Conservation (phyloP, 2,888 invertebrate genomes). For the Drosophila mulleri region DNA sequence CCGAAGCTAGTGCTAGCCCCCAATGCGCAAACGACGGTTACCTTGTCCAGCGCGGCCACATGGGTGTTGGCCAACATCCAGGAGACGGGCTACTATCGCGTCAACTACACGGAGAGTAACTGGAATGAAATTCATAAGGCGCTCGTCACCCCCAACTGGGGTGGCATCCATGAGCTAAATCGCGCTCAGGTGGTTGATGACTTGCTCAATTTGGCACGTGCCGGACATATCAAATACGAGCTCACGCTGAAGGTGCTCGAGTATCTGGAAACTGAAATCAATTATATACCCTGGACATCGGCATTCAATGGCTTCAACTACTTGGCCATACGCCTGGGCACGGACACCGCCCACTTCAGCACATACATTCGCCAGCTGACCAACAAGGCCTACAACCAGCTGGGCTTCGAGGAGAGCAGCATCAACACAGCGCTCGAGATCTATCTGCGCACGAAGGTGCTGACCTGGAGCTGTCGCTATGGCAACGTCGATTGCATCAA, state of each 20-base stretch:
- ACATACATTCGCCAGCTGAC: conserved; percentile 86
- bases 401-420: conserved; percentile 85
- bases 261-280: conserved; percentile 89
- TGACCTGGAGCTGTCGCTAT: conserved; percentile 89
- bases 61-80: conserved; percentile 84
- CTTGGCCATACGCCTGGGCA: conserved; percentile 81
- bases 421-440: conserved; percentile 87
- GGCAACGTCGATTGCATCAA: conserved; percentile 87
- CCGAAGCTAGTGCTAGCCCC: conserved; percentile 72
- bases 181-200: conserved; percentile 94
- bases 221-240: conserved; percentile 87
- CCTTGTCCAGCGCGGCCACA: conserved; percentile 6
- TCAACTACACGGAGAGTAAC: conserved; percentile 89
- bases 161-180: conserved; percentile 88
- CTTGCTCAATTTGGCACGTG: conserved; percentile 90
- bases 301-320: conserved; percentile 86
- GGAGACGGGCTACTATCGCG: conserved; percentile 86
- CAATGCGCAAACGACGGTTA: background rate
- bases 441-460: conserved; percentile 87
- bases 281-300: conserved; percentile 92
- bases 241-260: conserved; percentile 88
- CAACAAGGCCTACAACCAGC: conserved; percentile 85
- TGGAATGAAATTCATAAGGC: conserved; percentile 86
- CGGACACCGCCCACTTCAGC: conserved; percentile 69
- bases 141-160: conserved; percentile 52